Conservation (phyloP, 2,113 vertebrate genomes). For the Petromus typicus region DNA sequence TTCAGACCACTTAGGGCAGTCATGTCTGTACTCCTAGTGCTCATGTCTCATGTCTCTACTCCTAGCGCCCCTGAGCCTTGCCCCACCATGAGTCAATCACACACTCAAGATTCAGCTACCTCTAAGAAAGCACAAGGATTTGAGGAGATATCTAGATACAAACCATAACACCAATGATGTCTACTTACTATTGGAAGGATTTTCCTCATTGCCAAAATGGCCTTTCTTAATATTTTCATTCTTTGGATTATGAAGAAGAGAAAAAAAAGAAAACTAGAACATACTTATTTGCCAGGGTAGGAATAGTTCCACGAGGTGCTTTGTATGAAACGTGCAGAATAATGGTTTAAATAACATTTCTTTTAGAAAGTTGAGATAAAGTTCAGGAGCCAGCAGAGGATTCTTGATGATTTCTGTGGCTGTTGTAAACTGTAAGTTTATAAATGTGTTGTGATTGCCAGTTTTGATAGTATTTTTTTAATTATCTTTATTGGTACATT, state of each 20-base stretch:
- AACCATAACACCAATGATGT: neutral
- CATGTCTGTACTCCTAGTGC: too few relatives aligned
- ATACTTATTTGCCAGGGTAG: neutral
- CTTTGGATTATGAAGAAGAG: slow-evolving; percentile 18
- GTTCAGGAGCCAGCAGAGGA: neutral
- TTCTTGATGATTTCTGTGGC: neutral
- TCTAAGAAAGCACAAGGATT: too few relatives aligned
- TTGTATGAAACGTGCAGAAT: slow-evolving; percentile 45
- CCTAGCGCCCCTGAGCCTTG: too few relatives aligned
- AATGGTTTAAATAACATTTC: neutral
- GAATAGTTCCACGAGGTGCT: neutral
- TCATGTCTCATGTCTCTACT: too few relatives aligned
- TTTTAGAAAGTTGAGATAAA: neutral
- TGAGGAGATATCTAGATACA: too few relatives aligned
- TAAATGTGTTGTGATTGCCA: neutral
- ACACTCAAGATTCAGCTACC: too few relatives aligned
- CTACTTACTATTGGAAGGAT: neutral
- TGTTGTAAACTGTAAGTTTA: neutral
- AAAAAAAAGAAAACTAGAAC: neutral
- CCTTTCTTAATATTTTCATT: neutral
- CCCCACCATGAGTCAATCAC: too few relatives aligned
- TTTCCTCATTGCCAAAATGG: neutral
- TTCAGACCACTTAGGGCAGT: too few relatives aligned
- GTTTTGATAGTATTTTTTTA: neutral
- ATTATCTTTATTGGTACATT: too few relatives aligned